Percentiles rank a stretch among this genome's conserved stretches.
phyloP scores from a whole-genome alignment of 1,140 invertebrate species.

The Eriocheir sinensis region DNA sequence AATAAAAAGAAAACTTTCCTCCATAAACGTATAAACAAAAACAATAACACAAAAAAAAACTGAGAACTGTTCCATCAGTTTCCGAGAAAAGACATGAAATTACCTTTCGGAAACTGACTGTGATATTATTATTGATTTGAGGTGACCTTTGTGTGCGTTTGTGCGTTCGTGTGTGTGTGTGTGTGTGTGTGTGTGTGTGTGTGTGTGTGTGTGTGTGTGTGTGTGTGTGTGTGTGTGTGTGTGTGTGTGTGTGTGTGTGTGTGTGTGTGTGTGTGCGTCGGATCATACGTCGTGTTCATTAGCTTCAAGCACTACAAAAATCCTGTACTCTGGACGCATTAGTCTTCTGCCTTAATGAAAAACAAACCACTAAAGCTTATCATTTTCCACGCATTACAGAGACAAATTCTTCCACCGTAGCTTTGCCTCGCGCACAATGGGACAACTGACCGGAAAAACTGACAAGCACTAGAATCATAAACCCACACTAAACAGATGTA shows the following conservation, averaged over 20 bases:
- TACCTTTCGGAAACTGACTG: not conserved
- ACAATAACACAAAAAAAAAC: not conserved
- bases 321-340: not conserved
- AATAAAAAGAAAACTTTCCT: no score
- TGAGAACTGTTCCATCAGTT: not conserved
- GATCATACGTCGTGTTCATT: not conserved
- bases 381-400: not conserved
- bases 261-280: conserved; percentile 49
- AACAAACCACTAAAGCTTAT: not conserved
- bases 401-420: not conserved
- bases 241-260: conserved; percentile 54
- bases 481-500: not conserved
- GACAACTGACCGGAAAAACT: not conserved
- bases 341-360: not conserved
- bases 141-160: not conserved
- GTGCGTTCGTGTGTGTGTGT: conserved; percentile 30
- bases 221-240: conserved; percentile 51
- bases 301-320: not conserved
- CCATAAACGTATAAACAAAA: not conserved
- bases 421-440: not conserved
- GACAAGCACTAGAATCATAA: not conserved
- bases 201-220: conserved; percentile 46
- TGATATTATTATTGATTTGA: not conserved
- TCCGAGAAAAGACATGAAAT: not conserved
- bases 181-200: conserved; percentile 45